These are phyloP conservation scores for Hirtodrosophila duncani DNA, from an alignment of 2,888 invertebrate genomes.

Conservation along the genomic window DNA sequence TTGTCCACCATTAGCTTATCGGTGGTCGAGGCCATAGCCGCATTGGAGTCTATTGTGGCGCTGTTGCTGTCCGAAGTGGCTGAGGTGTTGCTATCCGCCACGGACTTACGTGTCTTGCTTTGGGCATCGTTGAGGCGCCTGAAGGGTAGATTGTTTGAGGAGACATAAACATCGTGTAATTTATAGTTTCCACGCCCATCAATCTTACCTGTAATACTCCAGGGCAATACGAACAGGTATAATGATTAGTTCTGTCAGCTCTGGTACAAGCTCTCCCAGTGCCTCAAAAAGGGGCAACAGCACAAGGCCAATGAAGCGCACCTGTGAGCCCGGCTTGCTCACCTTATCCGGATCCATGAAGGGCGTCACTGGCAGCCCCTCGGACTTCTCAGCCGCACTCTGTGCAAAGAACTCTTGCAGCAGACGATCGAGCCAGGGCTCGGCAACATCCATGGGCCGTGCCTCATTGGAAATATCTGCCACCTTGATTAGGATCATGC, in stretches of 20 bases:
- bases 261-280: conserved; percentile 85
- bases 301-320: conserved; percentile 90
- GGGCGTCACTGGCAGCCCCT: conserved; percentile 89
- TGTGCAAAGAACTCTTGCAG: conserved; percentile 86
- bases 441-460: conserved; percentile 89
- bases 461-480: conserved; percentile 92
- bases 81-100: conserved; percentile 74
- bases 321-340: conserved; percentile 89
- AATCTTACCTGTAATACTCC: conserved; percentile 77
- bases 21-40: conserved; percentile 48
- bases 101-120: conserved; percentile 77
- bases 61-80: conserved; percentile 76
- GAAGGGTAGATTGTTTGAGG: not conserved
- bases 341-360: conserved; percentile 93
- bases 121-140: conserved; percentile 79
- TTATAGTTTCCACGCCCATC: not conserved
- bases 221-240: conserved; percentile 78
- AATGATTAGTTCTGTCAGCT: conserved; percentile 82
- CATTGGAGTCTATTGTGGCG: conserved; percentile 69
- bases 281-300: conserved; percentile 89
- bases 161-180: not conserved
- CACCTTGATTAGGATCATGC: conserved; percentile 90
- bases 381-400: conserved; percentile 88
- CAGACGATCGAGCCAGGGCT: conserved; percentile 88
- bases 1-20: conserved; percentile 44